These are phyloP conservation scores for Turritopsis rubra DNA, from an alignment of 30 jellyfish, hydroid and myxozoan species.

Conservation along the genomic window DNA sequence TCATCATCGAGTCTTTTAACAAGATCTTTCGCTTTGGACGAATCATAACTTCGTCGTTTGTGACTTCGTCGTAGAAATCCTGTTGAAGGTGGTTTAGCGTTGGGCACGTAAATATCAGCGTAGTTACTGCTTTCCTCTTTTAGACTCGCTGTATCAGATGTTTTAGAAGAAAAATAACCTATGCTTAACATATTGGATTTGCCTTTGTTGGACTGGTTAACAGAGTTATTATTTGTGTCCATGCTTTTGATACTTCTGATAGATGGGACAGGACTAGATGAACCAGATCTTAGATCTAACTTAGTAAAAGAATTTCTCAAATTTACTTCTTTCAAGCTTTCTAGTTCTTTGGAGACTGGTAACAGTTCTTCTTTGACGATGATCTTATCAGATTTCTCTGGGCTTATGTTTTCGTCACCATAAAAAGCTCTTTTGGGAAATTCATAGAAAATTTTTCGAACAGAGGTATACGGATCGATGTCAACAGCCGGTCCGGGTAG, in stretches of 20 bases:
- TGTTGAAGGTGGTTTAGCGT: slow-evolving; percentile 1
- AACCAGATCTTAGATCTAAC: neutral
- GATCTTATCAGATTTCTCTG: neutral
- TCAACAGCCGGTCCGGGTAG: slow-evolving; percentile 19
- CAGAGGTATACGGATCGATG: slow-evolving; percentile 38
- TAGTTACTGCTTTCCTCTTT: slow-evolving; percentile 35
- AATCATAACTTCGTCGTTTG: slow-evolving; percentile 33
- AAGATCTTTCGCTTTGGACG: slow-evolving; percentile 20
- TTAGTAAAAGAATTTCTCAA: slow-evolving; percentile 8
- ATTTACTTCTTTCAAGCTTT: slow-evolving; percentile 10
- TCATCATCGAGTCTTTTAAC: neutral
- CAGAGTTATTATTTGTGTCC: slow-evolving; percentile 13
- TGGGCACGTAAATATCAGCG: slow-evolving; percentile 39
- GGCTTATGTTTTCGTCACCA: slow-evolving; percentile 16
- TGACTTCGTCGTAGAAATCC: slow-evolving; percentile 16
- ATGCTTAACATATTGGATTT: neutral
- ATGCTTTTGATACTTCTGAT: slow-evolving; percentile 5
- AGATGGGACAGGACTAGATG: slow-evolving; percentile 30
- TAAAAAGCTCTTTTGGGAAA: slow-evolving; percentile 29
- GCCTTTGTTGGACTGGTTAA: neutral
- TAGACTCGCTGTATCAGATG: slow-evolving; percentile 23
- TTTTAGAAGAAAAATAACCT: neutral
- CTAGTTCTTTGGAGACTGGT: neutral
- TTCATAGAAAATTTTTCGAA: slow-evolving; percentile 33
- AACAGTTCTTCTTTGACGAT: neutral